Evolutionary conservation across 2,888 invertebrate species (phyloP).

Genomic region (Papilio gigon): DNA sequence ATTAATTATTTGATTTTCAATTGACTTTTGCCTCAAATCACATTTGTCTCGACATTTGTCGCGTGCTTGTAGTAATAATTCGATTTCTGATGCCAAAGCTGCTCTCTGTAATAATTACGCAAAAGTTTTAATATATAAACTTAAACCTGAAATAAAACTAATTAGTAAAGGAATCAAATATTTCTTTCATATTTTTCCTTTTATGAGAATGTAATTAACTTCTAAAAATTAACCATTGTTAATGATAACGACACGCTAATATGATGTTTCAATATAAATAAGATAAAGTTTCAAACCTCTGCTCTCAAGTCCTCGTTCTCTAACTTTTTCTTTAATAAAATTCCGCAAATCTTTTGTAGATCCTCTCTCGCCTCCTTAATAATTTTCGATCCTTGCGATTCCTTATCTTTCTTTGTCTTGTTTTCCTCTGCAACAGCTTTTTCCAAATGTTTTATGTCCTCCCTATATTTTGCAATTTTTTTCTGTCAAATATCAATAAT

Average conservation of each 20-base stretch:
- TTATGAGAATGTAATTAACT: too few relatives aligned
- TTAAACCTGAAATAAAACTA: too few relatives aligned
- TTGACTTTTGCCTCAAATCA: slow-evolving; percentile 54
- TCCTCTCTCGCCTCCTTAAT: slow-evolving; percentile 69
- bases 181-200: too few relatives aligned
- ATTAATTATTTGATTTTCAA: slow-evolving; percentile 58
- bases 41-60: slow-evolving; percentile 66
- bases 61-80: slow-evolving; percentile 56
- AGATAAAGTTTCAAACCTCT: too few relatives aligned
- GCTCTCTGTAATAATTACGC: slow-evolving; percentile 58
- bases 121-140: background rate
- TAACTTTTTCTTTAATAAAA: slow-evolving; percentile 65
- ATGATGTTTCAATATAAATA: too few relatives aligned
- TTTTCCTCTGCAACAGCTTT: slow-evolving; percentile 53
- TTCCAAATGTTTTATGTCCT: slow-evolving; percentile 53
- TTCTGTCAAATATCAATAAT: slow-evolving; percentile 48
- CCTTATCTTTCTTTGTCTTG: slow-evolving; percentile 57
- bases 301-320: slow-evolving; percentile 68
- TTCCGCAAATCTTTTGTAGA: slow-evolving; percentile 63
- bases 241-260: too few relatives aligned
- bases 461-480: slow-evolving; percentile 52
- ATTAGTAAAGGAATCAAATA: too few relatives aligned
- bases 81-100: slow-evolving; percentile 61
- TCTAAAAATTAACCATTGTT: too few relatives aligned
- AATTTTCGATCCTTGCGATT: slow-evolving; percentile 59